phyloP scores from a whole-genome alignment of 2,113 vertebrate genomes.

The Cynopterus brachyotis region DNA sequence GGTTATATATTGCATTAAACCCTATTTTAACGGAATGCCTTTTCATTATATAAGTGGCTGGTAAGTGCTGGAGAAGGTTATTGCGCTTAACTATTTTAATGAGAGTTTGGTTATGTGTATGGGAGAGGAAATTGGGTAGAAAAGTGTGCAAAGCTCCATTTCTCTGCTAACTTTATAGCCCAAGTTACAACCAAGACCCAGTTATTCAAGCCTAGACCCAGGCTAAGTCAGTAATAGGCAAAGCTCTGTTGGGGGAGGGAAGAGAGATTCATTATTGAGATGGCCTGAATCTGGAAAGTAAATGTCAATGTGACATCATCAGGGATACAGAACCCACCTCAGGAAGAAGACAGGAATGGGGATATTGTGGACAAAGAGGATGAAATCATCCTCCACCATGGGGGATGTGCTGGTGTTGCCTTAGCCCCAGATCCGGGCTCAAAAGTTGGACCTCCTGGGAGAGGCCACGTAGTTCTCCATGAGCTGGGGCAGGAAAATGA shows the following conservation, averaged over 20 bases:
- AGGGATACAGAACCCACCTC: background rate
- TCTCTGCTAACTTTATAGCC: slow-evolving; percentile 9
- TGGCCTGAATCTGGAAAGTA: background rate
- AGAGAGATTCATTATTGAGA: background rate
- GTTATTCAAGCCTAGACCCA: background rate
- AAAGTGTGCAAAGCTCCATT: slow-evolving; percentile 33
- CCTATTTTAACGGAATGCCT: slow-evolving; percentile 38
- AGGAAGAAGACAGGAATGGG: background rate
- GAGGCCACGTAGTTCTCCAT: background rate
- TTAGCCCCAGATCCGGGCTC: background rate
- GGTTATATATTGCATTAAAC: slow-evolving; percentile 66
- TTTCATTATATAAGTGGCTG: slow-evolving; percentile 14
- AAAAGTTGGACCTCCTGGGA: background rate
- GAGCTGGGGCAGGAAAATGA: background rate
- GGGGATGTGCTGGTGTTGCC: background rate
- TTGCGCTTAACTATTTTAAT: slow-evolving; percentile 64
- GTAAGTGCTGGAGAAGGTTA: slow-evolving; percentile 35
- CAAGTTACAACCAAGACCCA: background rate
- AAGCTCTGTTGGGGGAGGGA: background rate
- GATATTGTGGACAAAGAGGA: accelerated
- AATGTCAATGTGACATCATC: background rate
- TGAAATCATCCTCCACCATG: accelerated
- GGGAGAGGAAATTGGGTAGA: slow-evolving; percentile 39
- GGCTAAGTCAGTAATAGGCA: background rate
- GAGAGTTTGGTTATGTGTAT: slow-evolving; percentile 48